Conservation (phyloP, 2,797 vertebrate genomes). For the Sebastes cheni region DNA sequence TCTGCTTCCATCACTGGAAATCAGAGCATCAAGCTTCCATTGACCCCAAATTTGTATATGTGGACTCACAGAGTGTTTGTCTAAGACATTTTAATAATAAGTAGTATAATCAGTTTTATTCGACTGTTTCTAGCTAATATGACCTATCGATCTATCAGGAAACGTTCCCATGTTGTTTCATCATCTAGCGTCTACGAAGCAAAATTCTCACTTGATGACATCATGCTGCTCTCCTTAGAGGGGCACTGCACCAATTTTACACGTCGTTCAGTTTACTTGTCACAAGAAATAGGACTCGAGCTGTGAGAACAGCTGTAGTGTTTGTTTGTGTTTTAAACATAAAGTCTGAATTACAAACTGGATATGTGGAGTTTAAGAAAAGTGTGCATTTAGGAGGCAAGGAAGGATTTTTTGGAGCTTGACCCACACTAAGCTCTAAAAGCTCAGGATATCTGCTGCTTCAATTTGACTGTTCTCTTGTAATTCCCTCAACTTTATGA, state of each 20-base stretch:
- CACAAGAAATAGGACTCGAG: neutral
- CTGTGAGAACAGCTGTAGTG: neutral
- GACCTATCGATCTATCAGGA: neutral
- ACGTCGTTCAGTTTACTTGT: neutral
- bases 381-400: neutral
- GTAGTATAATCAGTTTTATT: neutral
- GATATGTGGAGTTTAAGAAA: neutral
- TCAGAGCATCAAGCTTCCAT: rapidly evolving
- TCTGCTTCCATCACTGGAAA: neutral
- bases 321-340: neutral
- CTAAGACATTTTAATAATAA: no score
- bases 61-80: neutral
- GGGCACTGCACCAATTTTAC: neutral
- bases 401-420: neutral
- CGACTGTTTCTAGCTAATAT: neutral
- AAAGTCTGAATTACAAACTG: neutral
- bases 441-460: neutral
- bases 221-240: neutral
- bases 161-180: neutral
- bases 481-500: neutral
- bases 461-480: neutral
- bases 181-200: neutral
- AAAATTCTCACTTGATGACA: neutral
- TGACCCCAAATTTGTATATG: neutral
- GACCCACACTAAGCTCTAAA: neutral